phyloP scores from a whole-genome alignment of 2,797 vertebrate genomes.

The Anabacerthia variegaticeps region DNA sequence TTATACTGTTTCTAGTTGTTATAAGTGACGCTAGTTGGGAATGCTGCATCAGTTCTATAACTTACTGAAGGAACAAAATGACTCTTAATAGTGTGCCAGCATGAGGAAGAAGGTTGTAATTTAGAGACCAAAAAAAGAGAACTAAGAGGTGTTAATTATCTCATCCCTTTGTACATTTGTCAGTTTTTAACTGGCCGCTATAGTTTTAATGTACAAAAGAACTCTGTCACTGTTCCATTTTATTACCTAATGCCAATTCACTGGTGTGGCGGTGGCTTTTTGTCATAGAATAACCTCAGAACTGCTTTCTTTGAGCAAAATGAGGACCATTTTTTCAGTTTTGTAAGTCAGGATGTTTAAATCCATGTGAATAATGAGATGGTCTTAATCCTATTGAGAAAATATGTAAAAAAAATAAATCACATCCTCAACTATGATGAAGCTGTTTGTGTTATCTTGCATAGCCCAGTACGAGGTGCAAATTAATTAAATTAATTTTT shows the following conservation, averaged over 20 bases:
- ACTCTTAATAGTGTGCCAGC: constrained; percentile 28
- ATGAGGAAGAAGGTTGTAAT: constrained; percentile 30
- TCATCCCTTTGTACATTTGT: constrained; percentile 29
- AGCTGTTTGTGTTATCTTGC: constrained; percentile 2
- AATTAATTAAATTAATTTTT: background rate
- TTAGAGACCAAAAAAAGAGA: constrained; percentile 48
- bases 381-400: background rate
- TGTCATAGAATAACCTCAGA: background rate
- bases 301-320: background rate
- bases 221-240: background rate
- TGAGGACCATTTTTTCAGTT: background rate
- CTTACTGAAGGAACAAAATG: constrained; percentile 31
- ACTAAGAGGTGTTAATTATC: constrained; percentile 43
- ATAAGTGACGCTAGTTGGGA: background rate
- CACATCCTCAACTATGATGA: background rate
- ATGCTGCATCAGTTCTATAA: background rate
- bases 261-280: background rate
- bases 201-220: constrained; percentile 13
- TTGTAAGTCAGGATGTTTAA: background rate
- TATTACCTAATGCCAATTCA: background rate
- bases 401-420: background rate
- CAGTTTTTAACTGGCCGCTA: background rate
- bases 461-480: background rate
- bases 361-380: background rate
- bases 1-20: background rate